Evolutionary conservation across 2,113 vertebrate species (phyloP).

Genomic region (Balaeniceps rex): DNA sequence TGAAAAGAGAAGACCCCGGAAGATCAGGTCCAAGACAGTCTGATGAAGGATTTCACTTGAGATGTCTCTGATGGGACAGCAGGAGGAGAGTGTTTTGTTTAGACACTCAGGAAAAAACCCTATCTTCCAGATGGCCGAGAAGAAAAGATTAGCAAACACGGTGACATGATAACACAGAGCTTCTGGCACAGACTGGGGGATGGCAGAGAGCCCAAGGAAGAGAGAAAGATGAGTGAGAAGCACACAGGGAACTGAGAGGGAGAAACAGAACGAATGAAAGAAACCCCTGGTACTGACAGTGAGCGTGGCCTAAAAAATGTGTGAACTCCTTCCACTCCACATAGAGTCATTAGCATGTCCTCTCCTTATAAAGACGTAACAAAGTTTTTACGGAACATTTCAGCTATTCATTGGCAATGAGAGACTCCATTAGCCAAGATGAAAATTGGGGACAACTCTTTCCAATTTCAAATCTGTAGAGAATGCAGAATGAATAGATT

Average conservation of each 20-base stretch:
- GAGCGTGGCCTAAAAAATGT: not conserved
- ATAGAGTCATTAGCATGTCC: not conserved
- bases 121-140: conserved; percentile 5
- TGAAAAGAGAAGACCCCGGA: not conserved
- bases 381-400: not conserved
- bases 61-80: not conserved
- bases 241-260: accelerated
- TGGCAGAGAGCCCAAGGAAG: not conserved
- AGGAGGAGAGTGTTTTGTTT: not conserved
- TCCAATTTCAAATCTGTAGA: not conserved
- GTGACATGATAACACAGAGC: not conserved
- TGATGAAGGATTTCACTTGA: not conserved
- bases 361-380: not conserved
- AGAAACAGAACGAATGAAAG: not conserved
- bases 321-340: not conserved
- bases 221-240: not conserved
- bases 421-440: not conserved
- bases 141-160: not conserved
- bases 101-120: not conserved
- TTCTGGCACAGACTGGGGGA: not conserved
- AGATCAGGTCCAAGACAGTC: not conserved
- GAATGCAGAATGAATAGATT: not conserved
- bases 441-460: not conserved
- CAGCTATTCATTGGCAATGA: not conserved
- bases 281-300: not conserved